phyloP scores from a whole-genome alignment of 2,113 vertebrate species.

The Phylloscopus trochiloides region DNA sequence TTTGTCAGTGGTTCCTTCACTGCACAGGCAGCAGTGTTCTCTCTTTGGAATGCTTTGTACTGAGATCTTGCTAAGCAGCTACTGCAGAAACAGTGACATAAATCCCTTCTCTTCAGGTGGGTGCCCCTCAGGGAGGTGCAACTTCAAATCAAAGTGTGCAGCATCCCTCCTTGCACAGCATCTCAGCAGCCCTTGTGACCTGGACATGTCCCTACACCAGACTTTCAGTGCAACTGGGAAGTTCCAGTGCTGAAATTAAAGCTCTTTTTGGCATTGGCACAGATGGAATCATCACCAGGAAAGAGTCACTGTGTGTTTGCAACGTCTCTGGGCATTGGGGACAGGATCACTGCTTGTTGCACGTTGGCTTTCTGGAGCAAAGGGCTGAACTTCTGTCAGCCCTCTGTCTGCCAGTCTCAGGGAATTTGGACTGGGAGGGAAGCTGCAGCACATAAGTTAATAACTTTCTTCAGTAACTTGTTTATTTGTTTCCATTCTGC shows the following conservation, averaged over 20 bases:
- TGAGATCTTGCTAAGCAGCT: neutral
- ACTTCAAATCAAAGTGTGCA: neutral
- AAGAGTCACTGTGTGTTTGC: neutral
- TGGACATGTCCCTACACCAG: fast-evolving
- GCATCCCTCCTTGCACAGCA: neutral
- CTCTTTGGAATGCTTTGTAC: neutral
- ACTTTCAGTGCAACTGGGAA: neutral
- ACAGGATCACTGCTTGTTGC: neutral
- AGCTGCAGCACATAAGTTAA: neutral
- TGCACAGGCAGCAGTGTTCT: neutral
- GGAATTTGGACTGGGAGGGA: neutral
- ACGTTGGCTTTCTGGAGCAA: neutral
- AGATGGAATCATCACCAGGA: neutral
- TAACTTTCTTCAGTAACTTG: neutral
- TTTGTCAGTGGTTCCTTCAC: neutral
- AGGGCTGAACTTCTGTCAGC: neutral
- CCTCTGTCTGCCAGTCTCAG: neutral
- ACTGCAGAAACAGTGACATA: neutral
- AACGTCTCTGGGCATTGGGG: neutral
- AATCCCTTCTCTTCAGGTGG: neutral
- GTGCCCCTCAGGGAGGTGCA: neutral
- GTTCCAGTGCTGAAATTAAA: neutral
- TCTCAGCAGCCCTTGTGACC: neutral
- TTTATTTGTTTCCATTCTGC: neutral
- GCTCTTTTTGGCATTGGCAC: neutral